Evolutionary conservation across 2,888 invertebrate genomes (phyloP), one percentile per base, ranked within the genome.

Genomic region (Troides helena): DNA sequence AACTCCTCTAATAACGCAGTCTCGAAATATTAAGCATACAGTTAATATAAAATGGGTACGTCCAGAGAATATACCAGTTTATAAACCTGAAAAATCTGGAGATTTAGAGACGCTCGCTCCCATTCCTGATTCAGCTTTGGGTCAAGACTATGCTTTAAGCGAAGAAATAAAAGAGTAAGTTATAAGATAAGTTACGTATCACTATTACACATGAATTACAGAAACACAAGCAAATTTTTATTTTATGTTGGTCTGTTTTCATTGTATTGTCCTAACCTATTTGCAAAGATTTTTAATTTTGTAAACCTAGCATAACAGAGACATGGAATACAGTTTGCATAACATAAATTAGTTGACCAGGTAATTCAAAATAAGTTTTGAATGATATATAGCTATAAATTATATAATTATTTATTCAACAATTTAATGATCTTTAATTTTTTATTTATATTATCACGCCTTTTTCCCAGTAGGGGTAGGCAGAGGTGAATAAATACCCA

Each of bases 11-110:
- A 76, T 84, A 81, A 88, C 88, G 79, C 95, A 73, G 93, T 78
- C 78, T 39, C 88, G 92, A 56, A 90, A 90, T n/a, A 83, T 95
- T 76, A 96, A 96, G 83, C 94, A 95, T 46, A 94, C 95, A 78
- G 87, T 96, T 53, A 95, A 96, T 86, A 95, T 97, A 62, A 95
- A 96, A 92, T 97, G 97, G 97, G 93, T 94, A 8, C 93, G 95
- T 43, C 97, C 97, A 0, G 94, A 94, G 43, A 95, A 95, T 81
- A 92, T 96, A 25, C 91, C 95, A 0, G 93, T 94, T 62, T 94
- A 93, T 72, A 93, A 94, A 77, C 94, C 96, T 0, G 93, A 94
- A 76, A 95, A 94, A 79, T 95, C 95, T 75, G 96, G 97, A 0
- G 97, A 97, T 84, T 85, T 95, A 50, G 93, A 94, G 73, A 84